Base-by-base conservation (phyloP, 2,888 invertebrate species). In the Micropterix aruncella region DNA sequence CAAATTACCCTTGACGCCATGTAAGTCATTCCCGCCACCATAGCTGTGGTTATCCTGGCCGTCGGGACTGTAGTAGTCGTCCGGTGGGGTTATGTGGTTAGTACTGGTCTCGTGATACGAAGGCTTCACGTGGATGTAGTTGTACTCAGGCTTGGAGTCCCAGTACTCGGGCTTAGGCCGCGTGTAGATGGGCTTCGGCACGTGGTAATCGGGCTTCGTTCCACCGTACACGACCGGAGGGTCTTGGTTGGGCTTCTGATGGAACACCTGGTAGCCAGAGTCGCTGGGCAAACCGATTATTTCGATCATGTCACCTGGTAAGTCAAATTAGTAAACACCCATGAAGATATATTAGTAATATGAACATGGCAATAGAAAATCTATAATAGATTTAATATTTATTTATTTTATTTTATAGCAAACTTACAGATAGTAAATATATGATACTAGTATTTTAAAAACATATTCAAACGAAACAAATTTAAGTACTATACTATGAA, bases 261-360 rank as follows among this genome's bases (percentile, higher is more conserved):
- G 65, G 47, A 56, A 40, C 2, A 47, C 55, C 55, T 63, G 65
- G 48, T 66, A 66, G 46, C 65, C 65, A 56, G 63, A 70, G 55
- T 70, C 69, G 55, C 69, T 66, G 44, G 71, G 71, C 48, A 71
- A 69, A 3, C 71, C 71, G 57, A 71, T 70, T 49, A 71, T 59
- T 60, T 71, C 66, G 44, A 71, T 69, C 41, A 70, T 59, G 50
- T 71, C 71, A 67, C 71, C 71, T 71, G 71, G 63, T 56, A 44
- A 50, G 44, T 27, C 46, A 27, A 27, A 27, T 27, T 27, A 27
- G 27, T 27, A 27, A 27, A 27, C 27, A 5, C 27, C n/a, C n/a
- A n/a, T n/a, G n/a, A n/a, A n/a, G n/a, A n/a, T n/a, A n/a, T n/a
- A n/a, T n/a, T n/a, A n/a, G n/a, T n/a, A n/a, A n/a, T n/a, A n/a